A percentile compares a stretch with the other conserved stretches of the same genome.
These are phyloP conservation scores for Drosophila aff. DNA, from an alignment of 1,140 invertebrate species.

Conservation along the genomic window DNA sequence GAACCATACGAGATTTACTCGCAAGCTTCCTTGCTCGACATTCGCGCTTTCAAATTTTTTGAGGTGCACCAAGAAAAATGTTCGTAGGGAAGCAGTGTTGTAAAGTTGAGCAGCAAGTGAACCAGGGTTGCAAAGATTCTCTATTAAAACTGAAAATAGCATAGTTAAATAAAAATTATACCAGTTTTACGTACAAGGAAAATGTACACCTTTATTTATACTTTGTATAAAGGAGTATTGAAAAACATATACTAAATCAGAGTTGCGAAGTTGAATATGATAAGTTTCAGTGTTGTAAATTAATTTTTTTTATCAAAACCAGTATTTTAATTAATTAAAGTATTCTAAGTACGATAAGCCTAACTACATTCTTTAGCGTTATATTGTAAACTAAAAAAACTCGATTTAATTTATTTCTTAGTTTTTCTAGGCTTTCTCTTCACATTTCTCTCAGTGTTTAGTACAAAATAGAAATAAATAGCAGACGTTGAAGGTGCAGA, in stretches of 20 bases:
- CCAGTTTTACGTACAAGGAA: not conserved
- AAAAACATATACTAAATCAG: not conserved
- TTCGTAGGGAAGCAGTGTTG: not conserved
- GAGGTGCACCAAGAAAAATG: conserved; percentile 4
- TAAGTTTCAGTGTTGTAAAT: not conserved
- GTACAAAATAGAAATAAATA: conserved; percentile 21
- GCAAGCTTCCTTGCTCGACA: conserved; percentile 9
- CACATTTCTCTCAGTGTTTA: not conserved
- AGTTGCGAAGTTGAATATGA: not conserved
- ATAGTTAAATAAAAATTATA: not conserved
- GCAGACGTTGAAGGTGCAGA: conserved; percentile 22
- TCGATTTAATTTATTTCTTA: not conserved
- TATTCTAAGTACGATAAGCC: no score
- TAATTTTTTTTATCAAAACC: not conserved
- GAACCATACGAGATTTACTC: conserved; percentile 27
- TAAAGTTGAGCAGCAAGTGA: not conserved
- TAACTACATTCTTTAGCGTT: no score
- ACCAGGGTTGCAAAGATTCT: not conserved
- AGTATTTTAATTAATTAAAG: no score
- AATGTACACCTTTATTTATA: no score
- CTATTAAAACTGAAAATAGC: not conserved
- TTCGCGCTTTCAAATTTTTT: conserved; percentile 24
- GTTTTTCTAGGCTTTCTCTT: not conserved
- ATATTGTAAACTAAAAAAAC: not conserved
- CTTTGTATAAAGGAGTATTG: not conserved